Base-by-base conservation (phyloP, 1,140 invertebrate species). In the Mamestra configurata region DNA sequence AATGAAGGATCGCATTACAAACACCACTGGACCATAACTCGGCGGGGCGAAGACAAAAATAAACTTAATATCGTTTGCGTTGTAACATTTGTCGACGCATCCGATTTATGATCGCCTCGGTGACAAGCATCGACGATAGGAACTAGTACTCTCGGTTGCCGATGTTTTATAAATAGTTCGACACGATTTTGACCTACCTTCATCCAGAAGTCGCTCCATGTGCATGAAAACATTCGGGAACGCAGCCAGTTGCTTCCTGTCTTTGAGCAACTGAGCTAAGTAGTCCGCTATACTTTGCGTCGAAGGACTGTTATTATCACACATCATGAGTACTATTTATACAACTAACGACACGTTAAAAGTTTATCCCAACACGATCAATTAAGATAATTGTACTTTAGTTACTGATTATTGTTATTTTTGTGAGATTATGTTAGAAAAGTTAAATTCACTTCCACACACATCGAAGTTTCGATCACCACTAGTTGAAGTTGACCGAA, bases 141-240 rank as follows among this genome's bases (percentile, higher is more conserved):
- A 80, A 46, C 84, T 80, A 82, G 73, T 80, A 78, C 78, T 82
- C 22, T 82, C 76, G 77, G 46, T 59, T 79, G 59, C 64, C 80
- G 61, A 79, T 68, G 83, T 84, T 73, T 86, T 89, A 82, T 83
- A 83, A 79, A 85, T 83, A 87, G 81, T 80, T 77, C 40, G 53
- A 82, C 75, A 61, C 75, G 59, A 85, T 84, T 86, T 82, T 83
- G 77, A 92, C 97, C 97, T 97, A 99, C 99, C 99, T 98, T 99
- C 99, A 94, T 99, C 99, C 91, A 99, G 97, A 88, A 99, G 97
- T 95, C 99, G 97, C 96, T 99, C 99, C 90, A 99, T 97, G 96
- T 99, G 99, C 95, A 99, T 97, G 96, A 99, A 99, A 94, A 99
- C 98, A 97, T 99, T 99, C 84, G 99, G 99, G 96, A 99, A 99